These are phyloP conservation scores for Agonopterix subpropinquella DNA, from an alignment of 2,888 invertebrate genomes.

Conservation along the genomic window DNA sequence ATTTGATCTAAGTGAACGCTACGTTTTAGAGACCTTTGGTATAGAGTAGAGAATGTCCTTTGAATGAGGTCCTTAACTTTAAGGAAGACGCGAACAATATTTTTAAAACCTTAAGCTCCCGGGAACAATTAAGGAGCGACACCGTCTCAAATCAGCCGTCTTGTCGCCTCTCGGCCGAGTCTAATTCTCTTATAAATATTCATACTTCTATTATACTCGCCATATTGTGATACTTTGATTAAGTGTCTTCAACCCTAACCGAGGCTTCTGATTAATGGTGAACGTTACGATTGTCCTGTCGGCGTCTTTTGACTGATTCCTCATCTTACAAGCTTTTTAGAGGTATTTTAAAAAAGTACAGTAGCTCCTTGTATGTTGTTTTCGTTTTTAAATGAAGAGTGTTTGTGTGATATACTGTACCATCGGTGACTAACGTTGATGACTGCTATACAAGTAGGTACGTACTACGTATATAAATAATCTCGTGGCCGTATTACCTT, in stretches of 20 bases:
- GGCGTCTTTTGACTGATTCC: constrained; percentile 24
- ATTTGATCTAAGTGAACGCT: not conserved
- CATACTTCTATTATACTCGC: constrained; percentile 54
- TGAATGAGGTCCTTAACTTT: no score
- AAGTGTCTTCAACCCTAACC: constrained; percentile 52
- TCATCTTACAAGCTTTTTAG: constrained; percentile 14
- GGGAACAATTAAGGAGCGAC: constrained; percentile 42
- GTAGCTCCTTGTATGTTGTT: no score
- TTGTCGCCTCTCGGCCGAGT: constrained; percentile 28
- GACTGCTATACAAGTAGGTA: no score
- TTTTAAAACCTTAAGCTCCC: constrained; percentile 24
- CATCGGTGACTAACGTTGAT: no score
- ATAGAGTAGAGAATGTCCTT: no score
- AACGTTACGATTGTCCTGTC: constrained; percentile 24
- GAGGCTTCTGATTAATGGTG: constrained; percentile 48
- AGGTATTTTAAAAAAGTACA: no score
- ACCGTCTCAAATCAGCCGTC: constrained; percentile 46
- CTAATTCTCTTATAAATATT: constrained; percentile 53
- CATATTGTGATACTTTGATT: constrained; percentile 72
- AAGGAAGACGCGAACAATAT: constrained; percentile 12
- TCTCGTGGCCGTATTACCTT: no score
- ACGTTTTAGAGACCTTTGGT: no score
- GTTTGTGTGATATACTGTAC: no score
- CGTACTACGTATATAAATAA: no score
- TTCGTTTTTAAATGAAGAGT: no score